Conservation (phyloP, 2,113 vertebrate genomes). For the Cottus gobio region DNA sequence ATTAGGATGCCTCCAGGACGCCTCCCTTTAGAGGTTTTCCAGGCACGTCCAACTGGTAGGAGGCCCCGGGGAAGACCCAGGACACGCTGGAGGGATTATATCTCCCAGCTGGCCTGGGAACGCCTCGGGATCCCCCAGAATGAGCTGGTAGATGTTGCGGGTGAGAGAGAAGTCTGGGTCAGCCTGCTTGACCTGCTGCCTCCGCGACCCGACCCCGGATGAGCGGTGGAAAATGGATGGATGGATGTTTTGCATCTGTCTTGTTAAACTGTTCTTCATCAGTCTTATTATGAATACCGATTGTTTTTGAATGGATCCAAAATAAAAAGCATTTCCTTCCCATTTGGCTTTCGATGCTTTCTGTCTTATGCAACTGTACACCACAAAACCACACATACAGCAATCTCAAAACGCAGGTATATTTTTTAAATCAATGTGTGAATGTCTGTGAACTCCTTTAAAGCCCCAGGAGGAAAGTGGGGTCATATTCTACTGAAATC, state of each 20-base stretch:
- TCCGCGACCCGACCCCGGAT: no score
- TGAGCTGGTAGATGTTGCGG: no score
- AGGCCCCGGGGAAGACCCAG: no score
- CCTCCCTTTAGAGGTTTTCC: no score
- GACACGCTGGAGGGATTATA: no score
- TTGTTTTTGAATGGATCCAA: neutral
- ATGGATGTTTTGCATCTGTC: neutral
- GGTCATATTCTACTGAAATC: conserved; percentile 73
- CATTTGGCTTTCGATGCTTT: conserved; percentile 5
- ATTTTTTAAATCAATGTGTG: conserved; percentile 73
- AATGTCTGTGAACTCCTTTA: conserved; percentile 58
- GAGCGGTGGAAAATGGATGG: no score
- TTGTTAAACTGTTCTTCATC: neutral
- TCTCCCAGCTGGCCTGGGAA: no score
- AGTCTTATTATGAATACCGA: neutral
- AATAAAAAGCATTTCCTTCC: conserved; percentile 17
- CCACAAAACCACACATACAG: conserved; percentile 63
- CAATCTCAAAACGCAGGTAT: conserved; percentile 67
- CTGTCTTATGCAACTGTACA: conserved; percentile 50
- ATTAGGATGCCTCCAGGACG: no score
- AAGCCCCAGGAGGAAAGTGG: conserved; percentile 45
- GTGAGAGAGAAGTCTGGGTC: no score
- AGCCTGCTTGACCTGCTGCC: no score
- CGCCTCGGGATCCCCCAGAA: no score
- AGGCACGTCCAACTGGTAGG: no score